phyloP scores from a whole-genome alignment of 2,888 invertebrate genomes.

The Sesamia inferens region DNA sequence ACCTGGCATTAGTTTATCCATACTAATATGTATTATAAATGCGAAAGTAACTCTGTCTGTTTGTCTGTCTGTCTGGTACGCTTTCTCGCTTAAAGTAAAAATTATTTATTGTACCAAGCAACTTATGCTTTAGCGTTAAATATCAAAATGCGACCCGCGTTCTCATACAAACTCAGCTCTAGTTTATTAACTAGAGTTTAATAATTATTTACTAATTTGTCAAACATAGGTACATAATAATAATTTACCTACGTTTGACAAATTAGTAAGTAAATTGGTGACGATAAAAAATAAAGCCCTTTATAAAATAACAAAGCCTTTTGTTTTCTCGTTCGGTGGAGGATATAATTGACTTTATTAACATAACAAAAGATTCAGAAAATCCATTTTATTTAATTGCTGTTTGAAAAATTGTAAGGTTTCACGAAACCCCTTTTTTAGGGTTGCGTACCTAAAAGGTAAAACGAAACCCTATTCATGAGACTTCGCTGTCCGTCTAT shows the following conservation, averaged over 20 bases:
- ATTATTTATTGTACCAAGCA: no score
- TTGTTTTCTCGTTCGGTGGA: neutral
- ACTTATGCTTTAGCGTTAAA: neutral
- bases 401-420: slow-evolving; percentile 19
- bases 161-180: neutral
- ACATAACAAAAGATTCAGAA: slow-evolving; percentile 51
- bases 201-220: no score
- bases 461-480: no score
- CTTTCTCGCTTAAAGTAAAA: no score
- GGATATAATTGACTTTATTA: slow-evolving; percentile 52
- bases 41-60: no score
- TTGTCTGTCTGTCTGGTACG: no score
- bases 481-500: no score
- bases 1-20: no score
- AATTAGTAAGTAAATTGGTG: slow-evolving; percentile 2
- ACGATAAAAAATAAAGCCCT: slow-evolving; percentile 18
- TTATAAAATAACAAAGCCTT: slow-evolving; percentile 19
- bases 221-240: no score
- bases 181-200: no score
- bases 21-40: no score
- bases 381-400: slow-evolving; percentile 29
- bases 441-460: no score
- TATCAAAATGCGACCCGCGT: neutral
- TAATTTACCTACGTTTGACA: neutral
- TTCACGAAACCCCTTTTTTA: slow-evolving; percentile 21